Percentiles rank a stretch among this genome's conserved stretches.
phyloP scores from a whole-genome alignment of 2,797 vertebrate species.

The Fundulus diaphanus region DNA sequence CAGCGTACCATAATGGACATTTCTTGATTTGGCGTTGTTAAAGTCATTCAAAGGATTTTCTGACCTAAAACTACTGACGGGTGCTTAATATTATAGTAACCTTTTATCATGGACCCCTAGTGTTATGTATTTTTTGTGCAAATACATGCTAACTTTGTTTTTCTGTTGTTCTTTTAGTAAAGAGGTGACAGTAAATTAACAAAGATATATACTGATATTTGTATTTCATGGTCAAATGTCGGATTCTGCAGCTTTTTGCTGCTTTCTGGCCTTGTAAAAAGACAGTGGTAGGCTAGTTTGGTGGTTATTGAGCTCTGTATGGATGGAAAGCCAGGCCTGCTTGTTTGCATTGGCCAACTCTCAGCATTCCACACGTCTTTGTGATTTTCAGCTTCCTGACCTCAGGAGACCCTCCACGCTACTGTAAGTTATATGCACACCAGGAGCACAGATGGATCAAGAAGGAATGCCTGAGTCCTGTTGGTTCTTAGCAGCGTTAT shows the following conservation, averaged over 20 bases:
- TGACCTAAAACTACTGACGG: too few relatives aligned
- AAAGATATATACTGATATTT: not conserved
- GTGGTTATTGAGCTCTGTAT: slow-evolving; percentile 66
- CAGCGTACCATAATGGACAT: not conserved
- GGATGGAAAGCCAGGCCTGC: slow-evolving; percentile 73
- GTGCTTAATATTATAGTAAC: too few relatives aligned
- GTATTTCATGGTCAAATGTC: not conserved
- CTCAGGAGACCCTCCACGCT: slow-evolving; percentile 82
- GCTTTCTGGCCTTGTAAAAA: slow-evolving; percentile 31
- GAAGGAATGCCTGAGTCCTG: slow-evolving; percentile 42
- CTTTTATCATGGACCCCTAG: not conserved
- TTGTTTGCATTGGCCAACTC: slow-evolving; percentile 81
- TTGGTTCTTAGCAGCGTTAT: slow-evolving; percentile 39
- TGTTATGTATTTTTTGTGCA: not conserved
- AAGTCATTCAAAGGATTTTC: not conserved
- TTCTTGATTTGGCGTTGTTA: not conserved
- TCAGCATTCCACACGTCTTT: slow-evolving; percentile 86
- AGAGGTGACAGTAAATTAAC: not conserved
- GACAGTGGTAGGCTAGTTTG: slow-evolving; percentile 42
- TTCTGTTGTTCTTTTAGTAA: not conserved
- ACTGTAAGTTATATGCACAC: slow-evolving; percentile 77
- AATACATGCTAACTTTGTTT: not conserved
- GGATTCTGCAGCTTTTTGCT: slow-evolving; percentile 3
- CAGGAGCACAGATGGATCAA: slow-evolving; percentile 74
- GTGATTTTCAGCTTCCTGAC: slow-evolving; percentile 84